These are phyloP conservation scores for Arvicanthis niloticus DNA, from an alignment of 2,113 vertebrate species.

Conservation along the genomic window DNA sequence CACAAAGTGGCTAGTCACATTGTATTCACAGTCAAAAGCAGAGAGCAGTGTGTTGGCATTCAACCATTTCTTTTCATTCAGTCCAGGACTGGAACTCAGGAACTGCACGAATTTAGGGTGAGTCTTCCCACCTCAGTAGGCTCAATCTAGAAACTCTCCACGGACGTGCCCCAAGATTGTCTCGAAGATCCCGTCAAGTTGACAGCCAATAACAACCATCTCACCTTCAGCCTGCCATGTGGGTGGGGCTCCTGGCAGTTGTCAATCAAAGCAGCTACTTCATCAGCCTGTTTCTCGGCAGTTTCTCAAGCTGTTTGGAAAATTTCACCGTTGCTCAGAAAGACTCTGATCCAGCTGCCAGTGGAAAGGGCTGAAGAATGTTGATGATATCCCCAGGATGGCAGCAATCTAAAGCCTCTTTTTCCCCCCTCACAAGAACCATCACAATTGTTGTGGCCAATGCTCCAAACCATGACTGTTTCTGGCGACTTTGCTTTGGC, in stretches of 20 bases:
- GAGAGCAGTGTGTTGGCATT: no score
- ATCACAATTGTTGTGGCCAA: no score
- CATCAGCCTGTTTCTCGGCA: not conserved
- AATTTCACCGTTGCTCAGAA: not conserved
- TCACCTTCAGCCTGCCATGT: not conserved
- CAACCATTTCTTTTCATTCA: not conserved
- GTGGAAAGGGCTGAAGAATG: not conserved
- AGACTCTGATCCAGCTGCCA: not conserved
- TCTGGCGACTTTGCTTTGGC: not conserved
- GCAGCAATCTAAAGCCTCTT: not conserved
- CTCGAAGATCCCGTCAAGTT: not conserved
- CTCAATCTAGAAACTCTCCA: not conserved
- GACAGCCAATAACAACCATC: not conserved
- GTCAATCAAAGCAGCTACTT: not conserved
- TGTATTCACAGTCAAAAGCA: not conserved
- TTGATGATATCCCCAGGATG: not conserved
- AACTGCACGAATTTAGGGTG: not conserved
- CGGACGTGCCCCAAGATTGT: not conserved
- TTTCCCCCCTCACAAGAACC: not conserved
- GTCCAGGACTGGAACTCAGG: no score
- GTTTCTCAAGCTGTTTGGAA: not conserved
- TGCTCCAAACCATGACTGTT: not conserved
- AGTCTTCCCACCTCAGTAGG: not conserved
- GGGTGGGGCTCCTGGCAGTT: not conserved
- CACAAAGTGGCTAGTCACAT: not conserved